Conservation (phyloP, 2,888 invertebrate species). For the Torymus tubicola region DNA sequence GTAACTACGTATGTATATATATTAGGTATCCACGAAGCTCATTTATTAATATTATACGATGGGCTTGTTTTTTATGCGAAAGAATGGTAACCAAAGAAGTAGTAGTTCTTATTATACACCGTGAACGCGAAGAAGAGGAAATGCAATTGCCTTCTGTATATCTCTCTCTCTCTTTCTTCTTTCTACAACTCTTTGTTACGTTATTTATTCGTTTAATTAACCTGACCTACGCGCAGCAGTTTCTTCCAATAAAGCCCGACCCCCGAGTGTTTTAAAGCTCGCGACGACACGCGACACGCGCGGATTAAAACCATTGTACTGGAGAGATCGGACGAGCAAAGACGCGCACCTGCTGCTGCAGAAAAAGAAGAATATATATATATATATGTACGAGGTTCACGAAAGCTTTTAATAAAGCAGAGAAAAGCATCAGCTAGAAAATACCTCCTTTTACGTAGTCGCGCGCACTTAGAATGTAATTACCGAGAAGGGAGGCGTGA, state of each 20-base stretch:
- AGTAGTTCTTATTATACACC: not conserved
- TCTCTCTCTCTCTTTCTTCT: not conserved
- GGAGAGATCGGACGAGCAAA: too few relatives aligned
- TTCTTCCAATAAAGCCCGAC: slow-evolving; percentile 68
- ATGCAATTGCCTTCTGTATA: not conserved
- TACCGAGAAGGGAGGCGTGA: slow-evolving; percentile 7
- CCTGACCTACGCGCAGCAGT: slow-evolving; percentile 60
- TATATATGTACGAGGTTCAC: too few relatives aligned
- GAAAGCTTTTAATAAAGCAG: too few relatives aligned
- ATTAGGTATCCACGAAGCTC: too few relatives aligned
- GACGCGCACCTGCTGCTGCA: too few relatives aligned
- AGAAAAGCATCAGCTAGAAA: too few relatives aligned
- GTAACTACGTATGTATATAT: too few relatives aligned
- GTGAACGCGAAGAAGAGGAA: slow-evolving; percentile 24
- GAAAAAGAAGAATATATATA: too few relatives aligned
- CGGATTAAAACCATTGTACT: slow-evolving; percentile 62
- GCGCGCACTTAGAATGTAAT: slow-evolving; percentile 50
- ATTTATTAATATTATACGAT: too few relatives aligned
- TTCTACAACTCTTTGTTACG: slow-evolving; percentile 66
- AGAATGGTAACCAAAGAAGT: not conserved
- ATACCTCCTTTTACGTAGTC: too few relatives aligned
- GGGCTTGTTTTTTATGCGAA: not conserved
- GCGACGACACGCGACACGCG: slow-evolving; percentile 66
- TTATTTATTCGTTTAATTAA: slow-evolving; percentile 76
- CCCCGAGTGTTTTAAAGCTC: slow-evolving; percentile 65